Evolutionary conservation across 2,888 invertebrate genomes (phyloP).

Genomic region (Clepsis dumicolana): DNA sequence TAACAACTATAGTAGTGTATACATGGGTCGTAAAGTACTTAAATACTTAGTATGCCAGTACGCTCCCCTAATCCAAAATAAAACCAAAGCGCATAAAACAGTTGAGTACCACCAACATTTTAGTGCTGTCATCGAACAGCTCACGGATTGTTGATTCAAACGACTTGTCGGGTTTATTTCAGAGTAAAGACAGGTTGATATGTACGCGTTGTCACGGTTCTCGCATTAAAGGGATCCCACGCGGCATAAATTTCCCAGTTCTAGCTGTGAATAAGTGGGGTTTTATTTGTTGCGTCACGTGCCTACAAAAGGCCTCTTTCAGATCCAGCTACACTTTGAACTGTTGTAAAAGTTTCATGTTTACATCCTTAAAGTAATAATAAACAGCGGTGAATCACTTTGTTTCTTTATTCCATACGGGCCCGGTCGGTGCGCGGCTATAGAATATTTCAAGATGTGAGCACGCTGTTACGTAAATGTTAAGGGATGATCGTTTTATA

Average conservation of each 20-base stretch:
- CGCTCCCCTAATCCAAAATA: slow-evolving; percentile 1
- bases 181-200: slow-evolving; percentile 60
- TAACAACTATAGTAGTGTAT: slow-evolving; percentile 6
- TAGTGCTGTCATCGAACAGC: slow-evolving; percentile 34
- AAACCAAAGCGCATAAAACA: slow-evolving; percentile 12
- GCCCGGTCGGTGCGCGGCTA: slow-evolving; percentile 12
- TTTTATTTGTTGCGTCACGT: slow-evolving; percentile 83
- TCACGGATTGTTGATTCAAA: slow-evolving; percentile 61
- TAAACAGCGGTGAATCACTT: slow-evolving; percentile 38
- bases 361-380: slow-evolving; percentile 49
- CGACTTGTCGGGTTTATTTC: slow-evolving; percentile 62
- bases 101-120: slow-evolving; percentile 31
- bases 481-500: slow-evolving; percentile 1
- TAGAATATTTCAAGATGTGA: slow-evolving; percentile 22
- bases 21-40: background rate
- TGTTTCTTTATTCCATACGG: slow-evolving; percentile 22
- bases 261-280: slow-evolving; percentile 81
- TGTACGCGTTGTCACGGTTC: slow-evolving; percentile 80
- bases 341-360: slow-evolving; percentile 62
- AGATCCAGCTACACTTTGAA: slow-evolving; percentile 64
- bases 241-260: slow-evolving; percentile 79
- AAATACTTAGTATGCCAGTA: slow-evolving; percentile 1
- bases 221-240: slow-evolving; percentile 81
- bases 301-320: slow-evolving; percentile 60
- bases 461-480: slow-evolving; percentile 32